These are phyloP conservation scores for Lonchura striata DNA, from an alignment of 2,113 vertebrate genomes.

Conservation along the genomic window DNA sequence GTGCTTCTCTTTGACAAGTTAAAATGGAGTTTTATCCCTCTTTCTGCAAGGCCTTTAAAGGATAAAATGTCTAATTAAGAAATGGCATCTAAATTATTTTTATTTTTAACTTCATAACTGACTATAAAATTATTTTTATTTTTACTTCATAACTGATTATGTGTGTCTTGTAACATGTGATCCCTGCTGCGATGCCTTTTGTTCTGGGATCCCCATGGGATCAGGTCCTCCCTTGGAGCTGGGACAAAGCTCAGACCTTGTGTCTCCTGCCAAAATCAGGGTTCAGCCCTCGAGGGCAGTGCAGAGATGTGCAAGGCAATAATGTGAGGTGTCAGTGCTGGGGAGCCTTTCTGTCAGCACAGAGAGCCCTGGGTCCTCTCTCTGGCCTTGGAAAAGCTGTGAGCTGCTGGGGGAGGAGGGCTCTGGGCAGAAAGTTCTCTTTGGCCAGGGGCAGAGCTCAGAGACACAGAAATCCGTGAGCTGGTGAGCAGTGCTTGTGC, in stretches of 20 bases:
- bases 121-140: too few relatives aligned
- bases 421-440: background rate
- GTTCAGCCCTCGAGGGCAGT: background rate
- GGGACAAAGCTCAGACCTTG: background rate
- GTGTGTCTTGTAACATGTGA: too few relatives aligned
- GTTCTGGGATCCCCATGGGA: too few relatives aligned
- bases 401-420: background rate
- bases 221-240: background rate
- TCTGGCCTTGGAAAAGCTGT: background rate
- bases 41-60: too few relatives aligned
- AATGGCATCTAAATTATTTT: too few relatives aligned
- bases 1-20: too few relatives aligned
- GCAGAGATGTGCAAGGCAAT: background rate
- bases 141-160: too few relatives aligned
- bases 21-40: too few relatives aligned
- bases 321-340: too few relatives aligned
- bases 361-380: background rate
- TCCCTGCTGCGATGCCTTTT: background rate
- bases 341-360: background rate
- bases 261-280: background rate
- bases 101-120: too few relatives aligned
- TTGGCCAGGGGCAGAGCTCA: background rate
- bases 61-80: too few relatives aligned
- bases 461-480: background rate
- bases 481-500: too few relatives aligned